Percentiles rank a stretch among this genome's conserved stretches.
These are phyloP conservation scores for Smutsia temminckii DNA, from an alignment of 2,797 vertebrate species.

Conservation along the genomic window DNA sequence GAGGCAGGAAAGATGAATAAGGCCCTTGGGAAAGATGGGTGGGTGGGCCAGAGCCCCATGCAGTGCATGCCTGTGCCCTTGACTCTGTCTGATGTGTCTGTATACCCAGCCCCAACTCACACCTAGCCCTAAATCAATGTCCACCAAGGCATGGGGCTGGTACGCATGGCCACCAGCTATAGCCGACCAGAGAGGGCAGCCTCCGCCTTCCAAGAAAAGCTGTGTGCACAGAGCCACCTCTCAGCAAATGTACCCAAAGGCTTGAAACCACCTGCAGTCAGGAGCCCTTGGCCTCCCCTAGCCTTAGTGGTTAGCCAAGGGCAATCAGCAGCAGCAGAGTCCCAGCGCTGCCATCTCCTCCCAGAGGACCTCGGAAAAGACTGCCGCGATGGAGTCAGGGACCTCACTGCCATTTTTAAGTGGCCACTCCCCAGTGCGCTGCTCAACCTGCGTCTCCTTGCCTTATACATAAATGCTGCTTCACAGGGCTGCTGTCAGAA, in stretches of 20 bases:
- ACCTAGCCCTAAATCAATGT: neutral
- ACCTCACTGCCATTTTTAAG: neutral
- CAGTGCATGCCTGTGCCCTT: neutral
- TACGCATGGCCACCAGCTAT: neutral
- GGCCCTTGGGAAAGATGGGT: neutral
- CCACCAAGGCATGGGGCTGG: neutral
- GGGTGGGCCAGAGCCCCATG: neutral
- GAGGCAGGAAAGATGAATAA: neutral
- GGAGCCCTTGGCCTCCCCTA: neutral
- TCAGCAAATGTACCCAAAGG: neutral
- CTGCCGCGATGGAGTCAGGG: neutral
- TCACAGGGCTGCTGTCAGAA: neutral
- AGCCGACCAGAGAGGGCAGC: constrained; percentile 68
- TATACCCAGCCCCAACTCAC: neutral
- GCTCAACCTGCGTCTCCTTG: neutral
- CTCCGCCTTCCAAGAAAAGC: constrained; percentile 34
- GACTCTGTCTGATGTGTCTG: neutral
- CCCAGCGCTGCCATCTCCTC: neutral
- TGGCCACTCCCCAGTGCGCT: neutral
- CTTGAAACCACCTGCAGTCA: neutral
- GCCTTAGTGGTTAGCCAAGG: neutral
- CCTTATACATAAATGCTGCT: neutral
- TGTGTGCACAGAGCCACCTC: neutral
- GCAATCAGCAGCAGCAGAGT: neutral
- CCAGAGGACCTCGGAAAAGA: neutral